A percentile compares a stretch with the other conserved stretches of the same genome.
phyloP scores from a whole-genome alignment of 2,113 vertebrate genomes.

The Pelvicachromis taeniatus region DNA sequence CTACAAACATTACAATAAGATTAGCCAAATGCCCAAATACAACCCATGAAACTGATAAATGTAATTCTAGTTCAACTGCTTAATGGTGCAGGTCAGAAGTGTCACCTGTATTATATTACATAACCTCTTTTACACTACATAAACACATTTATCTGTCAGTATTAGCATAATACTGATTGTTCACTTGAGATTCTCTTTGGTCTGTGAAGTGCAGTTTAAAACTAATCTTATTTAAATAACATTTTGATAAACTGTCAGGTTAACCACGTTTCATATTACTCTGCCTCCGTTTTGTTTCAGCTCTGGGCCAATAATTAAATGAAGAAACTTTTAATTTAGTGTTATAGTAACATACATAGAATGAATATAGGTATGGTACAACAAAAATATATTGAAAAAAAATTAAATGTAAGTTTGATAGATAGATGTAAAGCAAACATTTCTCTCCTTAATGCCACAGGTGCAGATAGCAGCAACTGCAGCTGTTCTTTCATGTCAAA shows the following conservation, averaged over 20 bases:
- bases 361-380: not conserved
- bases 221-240: not conserved
- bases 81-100: not conserved
- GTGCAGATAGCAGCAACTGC: conserved; percentile 13
- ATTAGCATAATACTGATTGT: not conserved
- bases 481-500: conserved; percentile 56
- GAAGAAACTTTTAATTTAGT: not conserved
- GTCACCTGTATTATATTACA: not conserved
- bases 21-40: not conserved
- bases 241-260: not conserved
- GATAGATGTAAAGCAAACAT: not conserved
- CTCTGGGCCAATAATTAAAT: not conserved
- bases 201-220: not conserved
- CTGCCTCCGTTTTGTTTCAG: not conserved
- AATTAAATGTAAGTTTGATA: not conserved
- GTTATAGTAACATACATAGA: not conserved
- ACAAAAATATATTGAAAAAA: not conserved
- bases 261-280: not conserved
- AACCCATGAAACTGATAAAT: not conserved
- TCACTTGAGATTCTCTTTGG: not conserved
- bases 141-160: not conserved
- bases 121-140: not conserved
- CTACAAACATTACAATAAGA: not conserved
- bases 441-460: not conserved
- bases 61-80: not conserved